A percentile compares a stretch with the other conserved stretches of the same genome.
Evolutionary conservation across 2,888 invertebrate genomes (phyloP).

Genomic region (Reticulitermes lucifugus): DNA sequence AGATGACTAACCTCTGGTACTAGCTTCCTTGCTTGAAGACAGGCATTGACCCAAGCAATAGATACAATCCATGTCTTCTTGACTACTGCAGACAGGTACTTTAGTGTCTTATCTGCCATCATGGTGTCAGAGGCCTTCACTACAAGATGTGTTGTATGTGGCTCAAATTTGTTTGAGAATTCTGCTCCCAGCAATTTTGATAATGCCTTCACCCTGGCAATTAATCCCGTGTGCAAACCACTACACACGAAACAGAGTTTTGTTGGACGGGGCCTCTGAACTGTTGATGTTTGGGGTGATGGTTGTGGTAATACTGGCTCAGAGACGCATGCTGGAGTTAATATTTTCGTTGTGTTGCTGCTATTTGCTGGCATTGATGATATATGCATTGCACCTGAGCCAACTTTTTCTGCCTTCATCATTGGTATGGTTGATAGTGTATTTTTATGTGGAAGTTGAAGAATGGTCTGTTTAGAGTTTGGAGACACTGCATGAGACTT

Average conservation of each 20-base stretch:
- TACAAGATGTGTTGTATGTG: conserved; percentile 29
- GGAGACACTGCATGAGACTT: not conserved
- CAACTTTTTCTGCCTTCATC: not conserved
- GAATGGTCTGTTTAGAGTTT: not conserved
- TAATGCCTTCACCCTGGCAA: conserved; percentile 25
- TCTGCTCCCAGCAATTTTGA: conserved; percentile 25
- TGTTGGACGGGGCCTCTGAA: not conserved
- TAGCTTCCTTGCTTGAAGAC: conserved; percentile 4
- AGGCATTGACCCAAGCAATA: conserved; percentile 5
- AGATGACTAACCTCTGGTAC: conserved; percentile 29
- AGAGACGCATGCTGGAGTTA: too few species aligned
- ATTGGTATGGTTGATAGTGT: not conserved
- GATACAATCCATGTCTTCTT: conserved; percentile 22
- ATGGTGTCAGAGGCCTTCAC: conserved; percentile 19
- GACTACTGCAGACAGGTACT: conserved; percentile 23
- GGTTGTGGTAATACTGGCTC: too few species aligned
- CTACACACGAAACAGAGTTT: conserved; percentile 32
- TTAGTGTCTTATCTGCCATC: conserved; percentile 20
- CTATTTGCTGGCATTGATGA: not conserved
- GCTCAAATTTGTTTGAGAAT: conserved; percentile 14
- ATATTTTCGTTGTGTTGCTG: too few species aligned
- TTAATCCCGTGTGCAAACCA: conserved; percentile 22
- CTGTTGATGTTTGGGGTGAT: too few species aligned
- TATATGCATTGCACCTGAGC: not conserved
- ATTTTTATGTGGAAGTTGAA: not conserved